Conservation (phyloP, 1,140 invertebrate species). For the Brachionus asplanchnoidis region DNA sequence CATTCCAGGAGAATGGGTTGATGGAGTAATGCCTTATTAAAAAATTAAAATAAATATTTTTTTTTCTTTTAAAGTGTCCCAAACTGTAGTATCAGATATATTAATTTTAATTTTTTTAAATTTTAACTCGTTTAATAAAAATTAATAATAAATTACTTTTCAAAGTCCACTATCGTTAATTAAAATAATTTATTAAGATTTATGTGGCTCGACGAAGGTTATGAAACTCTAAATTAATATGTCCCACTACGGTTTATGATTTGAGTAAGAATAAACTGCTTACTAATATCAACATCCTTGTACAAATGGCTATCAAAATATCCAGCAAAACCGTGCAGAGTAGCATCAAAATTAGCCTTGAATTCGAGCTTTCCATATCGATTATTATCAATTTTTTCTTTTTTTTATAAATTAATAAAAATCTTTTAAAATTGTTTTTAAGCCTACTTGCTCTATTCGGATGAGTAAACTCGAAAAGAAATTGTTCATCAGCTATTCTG, state of each 20-base stretch:
- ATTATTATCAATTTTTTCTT: slow-evolving; percentile 18
- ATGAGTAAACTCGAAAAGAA: slow-evolving; percentile 81
- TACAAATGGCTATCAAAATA: slow-evolving; percentile 86
- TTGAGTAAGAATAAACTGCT: slow-evolving; percentile 43
- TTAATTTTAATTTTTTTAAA: too few species aligned
- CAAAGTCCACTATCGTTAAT: too few species aligned
- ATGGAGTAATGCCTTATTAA: slow-evolving; percentile 68
- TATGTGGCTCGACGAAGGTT: too few species aligned
- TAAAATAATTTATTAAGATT: too few species aligned
- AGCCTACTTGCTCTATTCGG: slow-evolving; percentile 64
- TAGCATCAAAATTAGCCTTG: slow-evolving; percentile 61
- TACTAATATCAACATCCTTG: slow-evolving; percentile 74
- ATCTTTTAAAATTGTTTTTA: not conserved
- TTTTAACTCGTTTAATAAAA: too few species aligned
- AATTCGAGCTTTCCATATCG: not conserved
- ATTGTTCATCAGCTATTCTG: slow-evolving; percentile 71
- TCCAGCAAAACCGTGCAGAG: slow-evolving; percentile 86
- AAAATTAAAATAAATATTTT: slow-evolving; percentile 17
- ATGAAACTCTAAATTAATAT: too few species aligned
- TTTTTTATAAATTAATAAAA: not conserved
- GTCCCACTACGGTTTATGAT: too few species aligned
- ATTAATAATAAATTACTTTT: too few species aligned
- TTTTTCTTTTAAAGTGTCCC: not conserved
- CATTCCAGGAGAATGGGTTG: slow-evolving; percentile 80
- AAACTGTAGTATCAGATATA: too few species aligned